Percentiles rank a stretch among this genome's conserved stretches.
Conservation (phyloP, 1,140 invertebrate species). For the Coptotermes formosanus region DNA sequence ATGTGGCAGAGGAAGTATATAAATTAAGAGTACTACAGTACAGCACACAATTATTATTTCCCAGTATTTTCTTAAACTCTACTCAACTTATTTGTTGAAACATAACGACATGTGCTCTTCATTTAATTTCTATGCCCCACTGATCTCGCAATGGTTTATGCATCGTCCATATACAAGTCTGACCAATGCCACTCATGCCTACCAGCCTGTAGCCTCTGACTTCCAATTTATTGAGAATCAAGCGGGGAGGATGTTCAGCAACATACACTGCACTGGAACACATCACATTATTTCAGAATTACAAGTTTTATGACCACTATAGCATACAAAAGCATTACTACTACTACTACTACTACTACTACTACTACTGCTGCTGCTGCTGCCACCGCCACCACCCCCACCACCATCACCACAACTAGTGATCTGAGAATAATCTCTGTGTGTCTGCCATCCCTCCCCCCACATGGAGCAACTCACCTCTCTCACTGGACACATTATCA, state of each 20-base stretch:
- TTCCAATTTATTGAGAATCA: conserved; percentile 49
- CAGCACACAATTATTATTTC: background rate
- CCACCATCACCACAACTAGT: too few species aligned
- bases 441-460: too few species aligned
- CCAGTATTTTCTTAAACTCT: background rate
- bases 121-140: background rate
- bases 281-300: conserved; percentile 1
- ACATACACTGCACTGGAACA: conserved; percentile 46
- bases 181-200: conserved; percentile 48
- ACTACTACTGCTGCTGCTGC: too few species aligned
- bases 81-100: background rate
- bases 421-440: too few species aligned
- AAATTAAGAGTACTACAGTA: background rate
- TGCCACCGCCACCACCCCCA: too few species aligned
- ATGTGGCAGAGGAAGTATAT: background rate
- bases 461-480: too few species aligned
- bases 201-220: conserved; percentile 45
- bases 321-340: too few species aligned
- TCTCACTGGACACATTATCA: too few species aligned
- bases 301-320: background rate
- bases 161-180: conserved; percentile 53
- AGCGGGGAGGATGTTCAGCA: conserved; percentile 43
- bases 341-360: too few species aligned
- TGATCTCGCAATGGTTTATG: conserved; percentile 36
- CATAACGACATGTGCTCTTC: background rate